Base-by-base conservation (phyloP, 1,140 invertebrate species). In the Pinna nobilis region DNA sequence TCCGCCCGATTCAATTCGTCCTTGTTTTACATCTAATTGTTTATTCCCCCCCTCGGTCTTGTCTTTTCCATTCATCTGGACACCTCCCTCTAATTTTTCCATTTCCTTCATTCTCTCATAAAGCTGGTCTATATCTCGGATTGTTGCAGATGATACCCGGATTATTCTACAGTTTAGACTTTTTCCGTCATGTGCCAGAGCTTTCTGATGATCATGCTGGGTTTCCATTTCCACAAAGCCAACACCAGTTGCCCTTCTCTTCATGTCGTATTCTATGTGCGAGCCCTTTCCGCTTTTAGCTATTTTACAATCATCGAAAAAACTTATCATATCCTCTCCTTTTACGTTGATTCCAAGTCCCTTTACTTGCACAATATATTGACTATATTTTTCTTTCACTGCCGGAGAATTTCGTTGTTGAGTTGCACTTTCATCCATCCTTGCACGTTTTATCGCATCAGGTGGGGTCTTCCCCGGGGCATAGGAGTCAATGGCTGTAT, bases 401-500 rank as follows among this genome's bases (percentile, higher is more conserved):
- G 49, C 65, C 4, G 33, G 6, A 5, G 69, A 13, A 33, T 32
- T 28, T 47, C 4, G 18, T 7, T 47, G 37, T 41, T 64, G 9
- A n/a, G 23, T 68, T 28, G 28, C 7, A 18, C 30, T n/a, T 59
- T 49, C 37, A 13, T 60, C 37, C 41, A 25, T 49, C 20, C 41
- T 70, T 15, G 28, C 39, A 35, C 39, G 39, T 70, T 70, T 70
- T 49, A 23, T 25, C 3, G 41, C 47, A 2, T 60, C 39, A 20
- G n/a, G 13, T 49, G 32, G 1, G 15, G 4, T 20, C 18, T 35
- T 25, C 1, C 33, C 35, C 25, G 80, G 81, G 28, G 80, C n/a
- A 66, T 53, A 84, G 9, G 83, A 83, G 74, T 87, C 85, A 30
- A 81, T 33, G 32, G 83, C 84, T 20, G 67, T 76, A 39, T 83